Conservation (phyloP, 2,888 invertebrate genomes). For the Tryphoninae sp. region DNA sequence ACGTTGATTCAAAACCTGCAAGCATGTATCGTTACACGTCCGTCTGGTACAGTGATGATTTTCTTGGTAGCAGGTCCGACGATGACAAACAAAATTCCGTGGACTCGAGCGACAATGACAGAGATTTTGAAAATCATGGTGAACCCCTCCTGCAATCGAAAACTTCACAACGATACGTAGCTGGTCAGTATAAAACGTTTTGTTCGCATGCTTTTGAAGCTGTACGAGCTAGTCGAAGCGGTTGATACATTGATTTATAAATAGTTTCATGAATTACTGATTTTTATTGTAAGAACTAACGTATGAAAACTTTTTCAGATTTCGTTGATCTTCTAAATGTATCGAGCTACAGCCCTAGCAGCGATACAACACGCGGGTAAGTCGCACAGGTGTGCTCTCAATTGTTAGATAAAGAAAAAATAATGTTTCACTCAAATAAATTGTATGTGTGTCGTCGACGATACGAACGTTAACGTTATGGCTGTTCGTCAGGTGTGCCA, state of each 20-base stretch:
- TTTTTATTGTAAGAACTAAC: slow-evolving; percentile 7
- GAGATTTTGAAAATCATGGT: slow-evolving; percentile 29
- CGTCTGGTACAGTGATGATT: slow-evolving; percentile 68
- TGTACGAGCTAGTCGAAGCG: no score
- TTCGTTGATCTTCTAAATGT: slow-evolving; percentile 56
- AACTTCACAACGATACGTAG: slow-evolving; percentile 44
- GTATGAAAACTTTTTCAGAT: slow-evolving; percentile 36
- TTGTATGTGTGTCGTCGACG: background rate
- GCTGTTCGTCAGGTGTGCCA: slow-evolving; percentile 44
- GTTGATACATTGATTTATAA: background rate
- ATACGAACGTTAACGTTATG: background rate
- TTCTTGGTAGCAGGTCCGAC: slow-evolving; percentile 58
- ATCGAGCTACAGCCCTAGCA: slow-evolving; percentile 62
- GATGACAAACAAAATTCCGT: slow-evolving; percentile 56
- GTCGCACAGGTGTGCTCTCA: slow-evolving; percentile 12
- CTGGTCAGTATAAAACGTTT: slow-evolving; percentile 37
- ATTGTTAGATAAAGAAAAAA: slow-evolving; percentile 21
- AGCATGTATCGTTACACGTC: slow-evolving; percentile 70
- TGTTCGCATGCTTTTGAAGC: background rate
- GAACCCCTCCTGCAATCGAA: slow-evolving; percentile 35
- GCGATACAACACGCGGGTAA: slow-evolving; percentile 60
- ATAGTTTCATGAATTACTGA: background rate
- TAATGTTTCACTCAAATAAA: slow-evolving; percentile 5
- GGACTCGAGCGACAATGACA: slow-evolving; percentile 37
- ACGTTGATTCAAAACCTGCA: background rate